Base-by-base conservation (phyloP, 2,113 vertebrate species). In the Hippoglossus stenolepis region DNA sequence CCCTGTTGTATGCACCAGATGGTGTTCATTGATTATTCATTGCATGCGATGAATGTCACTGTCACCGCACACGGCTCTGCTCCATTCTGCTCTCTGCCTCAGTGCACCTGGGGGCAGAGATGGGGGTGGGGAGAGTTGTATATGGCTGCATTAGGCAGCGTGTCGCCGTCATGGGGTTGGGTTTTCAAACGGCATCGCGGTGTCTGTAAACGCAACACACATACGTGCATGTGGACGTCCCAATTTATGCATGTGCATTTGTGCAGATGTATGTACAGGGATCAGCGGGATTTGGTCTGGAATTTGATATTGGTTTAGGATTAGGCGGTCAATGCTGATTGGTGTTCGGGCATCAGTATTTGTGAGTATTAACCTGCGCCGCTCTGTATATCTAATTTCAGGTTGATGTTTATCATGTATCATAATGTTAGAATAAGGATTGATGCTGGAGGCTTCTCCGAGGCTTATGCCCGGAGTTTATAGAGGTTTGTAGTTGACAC, bases 21-120 rank as follows among this genome's bases (percentile, higher is more conserved):
- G 93, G 93, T 90, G 89, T 93, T 93, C 92, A 93, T 94, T 93
- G 93, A 94, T 93, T 94, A 94, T 94, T 94, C 93, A 94, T 94
- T 88, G 88, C 87, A 74, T 87, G 92, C 89, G 79, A 93, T 93
- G 92, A 91, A 94, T 94, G 91, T 92, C 90, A 91, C 91, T 91
- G 90, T 92, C 92, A 89, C 77, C 58, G 71, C 88, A 72, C 88
- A 85, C 63, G 9, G 91, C 87, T 88, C 81, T 43, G 81, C 84
- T 91, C 82, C 82, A 90, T 83, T 87, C 87, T 86, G 79, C 85
- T 85, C 88, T 89, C 84, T 83, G 87, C 77, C 80, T 91, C 75
- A 40, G 77, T 83, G 90, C 91, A 90, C 90, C 87, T 87, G 87
- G 81, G 89, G 85, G 90, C 77, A 83, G 64, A 31, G 78, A 73